Base-by-base conservation (phyloP, 2,888 invertebrate species). In the Pasiphila rectangulata region DNA sequence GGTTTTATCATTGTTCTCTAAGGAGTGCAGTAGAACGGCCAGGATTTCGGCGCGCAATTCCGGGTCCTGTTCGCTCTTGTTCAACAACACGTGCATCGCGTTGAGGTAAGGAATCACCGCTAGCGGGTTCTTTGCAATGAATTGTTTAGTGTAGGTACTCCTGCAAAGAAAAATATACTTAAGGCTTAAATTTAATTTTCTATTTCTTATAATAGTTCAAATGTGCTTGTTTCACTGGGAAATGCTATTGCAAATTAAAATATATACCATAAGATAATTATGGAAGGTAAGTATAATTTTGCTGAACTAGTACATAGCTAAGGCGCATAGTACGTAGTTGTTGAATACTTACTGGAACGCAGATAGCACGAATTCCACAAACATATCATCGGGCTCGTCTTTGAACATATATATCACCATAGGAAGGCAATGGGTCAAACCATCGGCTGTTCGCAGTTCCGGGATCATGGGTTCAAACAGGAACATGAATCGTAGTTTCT, bases 401-500 rank as follows among this genome's bases (percentile, higher is more conserved):
- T 95, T 94, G 55, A 96, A 93, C 58, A 97, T 91, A 77, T 93
- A 94, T 59, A 97, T 90, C 53, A 96, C 93, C 1, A 97, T 95
- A 63, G 95, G 94, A 30, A 97, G 84, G 4, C 95, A 96, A 0
- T 96, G 93, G 0, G 96, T 95, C 55, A 98, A 88, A 12, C 96
- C 95, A 71, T 98, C 97, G 52, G 94, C 93, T 15, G 94, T 93
- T 67, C 93, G 92, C 83, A 97, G 93, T 79, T 98, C 98, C 59
- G 93, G 91, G 70, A 95, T 94, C 51, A 98, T 89, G 61, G 94
- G 93, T 21, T 97, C 97, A 95, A 98, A 97, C 36, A 98, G 94
- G 78, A 96, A 96, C 77, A 96, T 96, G 91, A 96, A 98, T 92
- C 97, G 95, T 39, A 98, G 90, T 95, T 98, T 98, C 98, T 98